phyloP scores from a whole-genome alignment of 2,888 invertebrate species.

The Volucella inflata region DNA sequence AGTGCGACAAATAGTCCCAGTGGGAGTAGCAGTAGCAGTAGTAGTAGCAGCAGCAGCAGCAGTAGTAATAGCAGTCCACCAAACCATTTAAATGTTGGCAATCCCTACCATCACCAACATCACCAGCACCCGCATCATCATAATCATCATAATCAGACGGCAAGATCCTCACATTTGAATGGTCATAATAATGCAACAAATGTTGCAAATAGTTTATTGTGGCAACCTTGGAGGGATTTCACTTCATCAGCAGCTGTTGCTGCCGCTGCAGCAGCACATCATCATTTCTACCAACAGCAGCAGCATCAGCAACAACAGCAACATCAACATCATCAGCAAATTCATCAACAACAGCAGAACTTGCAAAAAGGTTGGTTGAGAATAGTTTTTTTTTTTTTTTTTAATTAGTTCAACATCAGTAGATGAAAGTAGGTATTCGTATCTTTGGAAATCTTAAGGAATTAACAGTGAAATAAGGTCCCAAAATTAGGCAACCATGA shows the following conservation, averaged over 20 bases:
- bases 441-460: no score
- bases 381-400: neutral
- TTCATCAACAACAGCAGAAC: slow-evolving; percentile 72
- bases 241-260: slow-evolving; percentile 79
- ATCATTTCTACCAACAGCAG: slow-evolving; percentile 81
- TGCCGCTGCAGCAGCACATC: slow-evolving; percentile 79
- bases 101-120: slow-evolving; percentile 54
- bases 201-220: slow-evolving; percentile 81
- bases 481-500: no score
- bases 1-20: slow-evolving; percentile 57
- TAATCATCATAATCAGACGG: slow-evolving; percentile 77
- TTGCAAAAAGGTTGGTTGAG: slow-evolving; percentile 79
- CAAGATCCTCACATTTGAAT: slow-evolving; percentile 47
- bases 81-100: slow-evolving; percentile 63
- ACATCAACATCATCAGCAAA: slow-evolving; percentile 78
- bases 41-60: slow-evolving; percentile 64
- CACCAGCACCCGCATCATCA: slow-evolving; percentile 75
- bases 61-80: slow-evolving; percentile 62
- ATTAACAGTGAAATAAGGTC: no score
- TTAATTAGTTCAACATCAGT: neutral
- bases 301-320: slow-evolving; percentile 78
- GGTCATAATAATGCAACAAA: slow-evolving; percentile 77
- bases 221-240: slow-evolving; percentile 83
- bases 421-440: no score
- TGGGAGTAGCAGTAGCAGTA: slow-evolving; percentile 44